Evolutionary conservation across 2,888 invertebrate species (phyloP).

Genomic region (Pseudolycoriella hygida): DNA sequence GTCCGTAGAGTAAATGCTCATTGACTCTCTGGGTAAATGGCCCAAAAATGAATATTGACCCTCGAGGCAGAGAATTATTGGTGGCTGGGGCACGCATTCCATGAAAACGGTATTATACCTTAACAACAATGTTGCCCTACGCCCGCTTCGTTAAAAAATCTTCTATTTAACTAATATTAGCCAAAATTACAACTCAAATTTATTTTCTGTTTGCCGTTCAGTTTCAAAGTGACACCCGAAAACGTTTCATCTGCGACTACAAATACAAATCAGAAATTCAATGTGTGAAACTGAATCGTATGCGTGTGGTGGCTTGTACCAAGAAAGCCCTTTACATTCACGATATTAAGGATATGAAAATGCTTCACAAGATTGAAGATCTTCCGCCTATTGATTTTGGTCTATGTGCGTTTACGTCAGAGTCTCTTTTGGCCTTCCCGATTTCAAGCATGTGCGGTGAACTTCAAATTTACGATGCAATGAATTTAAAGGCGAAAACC

Average conservation of each 20-base stretch:
- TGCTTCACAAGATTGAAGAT: slow-evolving; percentile 25
- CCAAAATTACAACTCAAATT: too few species aligned
- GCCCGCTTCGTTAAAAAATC: too few species aligned
- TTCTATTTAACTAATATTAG: too few species aligned
- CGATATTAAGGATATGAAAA: slow-evolving; percentile 28
- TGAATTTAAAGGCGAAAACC: slow-evolving; percentile 19
- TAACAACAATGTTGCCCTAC: too few species aligned
- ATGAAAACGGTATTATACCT: too few species aligned
- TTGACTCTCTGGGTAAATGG: too few species aligned
- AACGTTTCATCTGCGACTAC: slow-evolving; percentile 29
- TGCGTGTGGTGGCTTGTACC: slow-evolving; percentile 21
- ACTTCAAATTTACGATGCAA: slow-evolving; percentile 25
- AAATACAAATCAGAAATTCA: slow-evolving; percentile 26
- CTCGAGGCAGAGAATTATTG: too few species aligned
- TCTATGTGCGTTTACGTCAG: slow-evolving; percentile 24
- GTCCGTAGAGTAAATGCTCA: too few species aligned
- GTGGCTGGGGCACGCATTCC: too few species aligned
- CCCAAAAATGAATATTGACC: too few species aligned
- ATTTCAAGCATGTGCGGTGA: slow-evolving; percentile 19
- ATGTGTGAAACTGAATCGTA: slow-evolving; percentile 27
- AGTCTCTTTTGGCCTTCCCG: slow-evolving; percentile 28
- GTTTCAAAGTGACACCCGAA: slow-evolving; percentile 28
- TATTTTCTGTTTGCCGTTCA: slow-evolving; percentile 11
- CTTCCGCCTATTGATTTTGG: slow-evolving; percentile 24
- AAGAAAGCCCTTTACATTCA: slow-evolving; percentile 28